Conservation (phyloP, 2,888 invertebrate species). For the Nymphalis urticae region DNA sequence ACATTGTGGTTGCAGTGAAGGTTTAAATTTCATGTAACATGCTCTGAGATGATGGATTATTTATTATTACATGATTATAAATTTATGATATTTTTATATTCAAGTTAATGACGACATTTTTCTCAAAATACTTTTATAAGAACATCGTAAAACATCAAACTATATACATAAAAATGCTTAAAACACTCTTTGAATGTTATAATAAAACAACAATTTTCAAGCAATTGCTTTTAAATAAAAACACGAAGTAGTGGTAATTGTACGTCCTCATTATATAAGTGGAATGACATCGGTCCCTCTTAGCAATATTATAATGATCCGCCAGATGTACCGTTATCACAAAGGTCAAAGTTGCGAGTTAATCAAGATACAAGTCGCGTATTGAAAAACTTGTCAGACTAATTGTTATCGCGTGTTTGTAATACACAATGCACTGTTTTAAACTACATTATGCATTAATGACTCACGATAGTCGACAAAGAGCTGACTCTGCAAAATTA, state of each 20-base stretch:
- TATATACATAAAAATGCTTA: background rate
- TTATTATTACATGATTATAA: conserved; percentile 15
- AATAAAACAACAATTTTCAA: background rate
- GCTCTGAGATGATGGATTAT: conserved; percentile 27
- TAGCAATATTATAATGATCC: conserved; percentile 11
- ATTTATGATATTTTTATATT: background rate
- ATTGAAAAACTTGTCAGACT: conserved; percentile 61
- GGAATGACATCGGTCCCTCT: background rate
- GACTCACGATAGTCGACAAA: conserved; percentile 12
- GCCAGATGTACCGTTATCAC: conserved; percentile 24
- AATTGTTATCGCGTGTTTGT: conserved; percentile 52
- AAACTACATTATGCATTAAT: conserved; percentile 13
- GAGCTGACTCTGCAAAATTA: background rate
- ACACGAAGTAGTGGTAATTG: background rate
- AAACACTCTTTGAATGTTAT: background rate
- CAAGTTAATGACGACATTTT: background rate
- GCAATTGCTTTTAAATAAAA: background rate
- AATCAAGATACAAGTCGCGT: conserved; percentile 55
- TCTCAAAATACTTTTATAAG: too few relatives aligned
- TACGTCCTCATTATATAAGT: background rate
- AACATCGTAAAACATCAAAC: background rate
- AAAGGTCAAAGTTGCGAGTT: conserved; percentile 52
- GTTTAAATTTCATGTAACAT: conserved; percentile 36
- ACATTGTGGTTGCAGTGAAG: conserved; percentile 45
- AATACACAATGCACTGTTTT: conserved; percentile 47